Evolutionary conservation across 2,888 invertebrate species (phyloP).

Genomic region (Hypomecis punctinalis): DNA sequence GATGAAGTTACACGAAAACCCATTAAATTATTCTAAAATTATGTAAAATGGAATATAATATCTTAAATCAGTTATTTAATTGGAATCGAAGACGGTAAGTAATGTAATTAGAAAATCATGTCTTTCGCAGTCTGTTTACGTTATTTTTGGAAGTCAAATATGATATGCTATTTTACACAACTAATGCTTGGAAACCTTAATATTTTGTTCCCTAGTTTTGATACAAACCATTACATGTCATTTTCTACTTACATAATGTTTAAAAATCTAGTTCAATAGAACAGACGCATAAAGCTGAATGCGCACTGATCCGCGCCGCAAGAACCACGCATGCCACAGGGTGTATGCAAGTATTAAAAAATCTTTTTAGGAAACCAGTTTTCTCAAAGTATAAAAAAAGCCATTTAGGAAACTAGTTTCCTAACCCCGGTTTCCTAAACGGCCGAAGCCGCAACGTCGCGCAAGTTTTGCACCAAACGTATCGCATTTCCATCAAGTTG

Average conservation of each 20-base stretch:
- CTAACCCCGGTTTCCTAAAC: too few species aligned
- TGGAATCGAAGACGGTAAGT: slow-evolving; percentile 32
- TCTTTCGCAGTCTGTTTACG: slow-evolving; percentile 49
- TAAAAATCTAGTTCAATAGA: too few species aligned
- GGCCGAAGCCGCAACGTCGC: too few species aligned
- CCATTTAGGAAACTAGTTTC: too few species aligned
- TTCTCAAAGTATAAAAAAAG: too few species aligned
- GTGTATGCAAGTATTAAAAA: too few species aligned
- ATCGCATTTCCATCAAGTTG: too few species aligned
- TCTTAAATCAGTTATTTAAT: slow-evolving; percentile 51
- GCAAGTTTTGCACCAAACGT: too few species aligned
- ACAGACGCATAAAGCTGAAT: too few species aligned
- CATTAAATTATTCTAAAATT: slow-evolving; percentile 35
- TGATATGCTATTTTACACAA: slow-evolving; percentile 55
- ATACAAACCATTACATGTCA: slow-evolving; percentile 19
- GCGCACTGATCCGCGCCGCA: too few species aligned
- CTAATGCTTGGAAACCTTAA: slow-evolving; percentile 13
- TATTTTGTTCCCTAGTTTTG: slow-evolving; percentile 16
- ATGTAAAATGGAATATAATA: slow-evolving; percentile 51
- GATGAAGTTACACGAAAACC: slow-evolving; percentile 18
- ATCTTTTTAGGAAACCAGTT: too few species aligned
- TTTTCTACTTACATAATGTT: slow-evolving; percentile 25
- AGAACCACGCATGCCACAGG: too few species aligned
- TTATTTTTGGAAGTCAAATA: slow-evolving; percentile 39
- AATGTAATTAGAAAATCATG: slow-evolving; percentile 16